A percentile compares a stretch with the other conserved stretches of the same genome.
phyloP scores from a whole-genome alignment of 2,113 vertebrate genomes.

The Hylia prasina region DNA sequence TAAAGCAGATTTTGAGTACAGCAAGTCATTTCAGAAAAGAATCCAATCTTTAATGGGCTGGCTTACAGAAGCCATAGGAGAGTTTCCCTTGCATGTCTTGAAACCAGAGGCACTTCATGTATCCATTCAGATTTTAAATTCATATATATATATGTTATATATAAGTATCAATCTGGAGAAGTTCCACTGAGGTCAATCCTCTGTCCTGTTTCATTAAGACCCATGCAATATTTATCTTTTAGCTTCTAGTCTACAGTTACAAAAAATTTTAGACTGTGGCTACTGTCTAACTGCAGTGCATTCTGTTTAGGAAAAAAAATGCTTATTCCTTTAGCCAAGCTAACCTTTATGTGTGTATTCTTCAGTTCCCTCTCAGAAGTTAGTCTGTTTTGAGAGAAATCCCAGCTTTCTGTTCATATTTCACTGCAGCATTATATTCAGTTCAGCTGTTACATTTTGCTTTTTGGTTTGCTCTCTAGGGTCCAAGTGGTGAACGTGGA shows the following conservation, averaged over 20 bases:
- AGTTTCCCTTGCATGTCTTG: neutral
- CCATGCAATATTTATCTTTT: neutral
- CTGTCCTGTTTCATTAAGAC: neutral
- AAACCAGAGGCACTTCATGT: neutral
- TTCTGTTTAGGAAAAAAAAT: neutral
- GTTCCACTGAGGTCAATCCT: neutral
- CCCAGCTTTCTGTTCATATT: neutral
- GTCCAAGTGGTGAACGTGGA: slow-evolving; percentile 82
- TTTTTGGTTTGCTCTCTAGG: slow-evolving; percentile 73
- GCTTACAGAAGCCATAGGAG: neutral
- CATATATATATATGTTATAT: neutral
- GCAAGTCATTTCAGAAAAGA: neutral
- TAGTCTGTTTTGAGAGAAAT: neutral
- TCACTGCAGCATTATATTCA: neutral
- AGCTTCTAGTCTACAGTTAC: neutral
- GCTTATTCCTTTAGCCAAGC: neutral
- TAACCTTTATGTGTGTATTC: neutral
- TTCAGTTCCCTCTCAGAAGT: neutral
- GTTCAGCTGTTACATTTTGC: neutral
- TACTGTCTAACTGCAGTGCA: neutral
- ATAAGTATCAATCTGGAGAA: neutral
- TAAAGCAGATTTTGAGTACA: neutral
- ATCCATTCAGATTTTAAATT: neutral
- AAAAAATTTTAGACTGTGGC: neutral
- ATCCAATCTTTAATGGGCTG: neutral